Evolutionary conservation across 2,113 vertebrate genomes (phyloP).

Genomic region (Ophiodon elongatus): DNA sequence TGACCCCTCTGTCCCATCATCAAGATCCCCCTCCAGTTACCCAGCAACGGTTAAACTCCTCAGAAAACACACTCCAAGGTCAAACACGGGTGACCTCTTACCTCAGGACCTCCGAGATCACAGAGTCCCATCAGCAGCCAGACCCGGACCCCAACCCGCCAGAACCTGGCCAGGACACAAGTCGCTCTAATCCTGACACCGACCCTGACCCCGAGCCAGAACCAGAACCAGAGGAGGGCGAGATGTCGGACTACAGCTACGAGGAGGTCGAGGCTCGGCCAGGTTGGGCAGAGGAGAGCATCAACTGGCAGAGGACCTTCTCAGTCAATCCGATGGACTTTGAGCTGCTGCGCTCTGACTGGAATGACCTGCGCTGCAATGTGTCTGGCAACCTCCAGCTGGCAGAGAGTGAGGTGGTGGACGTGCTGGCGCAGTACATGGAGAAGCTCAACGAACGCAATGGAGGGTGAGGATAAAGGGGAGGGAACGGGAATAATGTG

Average conservation of each 20-base stretch:
- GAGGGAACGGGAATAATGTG: not conserved
- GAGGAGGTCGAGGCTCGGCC: conserved; percentile 88
- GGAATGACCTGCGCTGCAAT: conserved; percentile 98
- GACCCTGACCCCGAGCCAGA: conserved; percentile 76
- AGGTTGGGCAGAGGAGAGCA: conserved; percentile 93
- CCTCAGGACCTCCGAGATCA: conserved; percentile 87
- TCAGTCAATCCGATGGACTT: conserved; percentile 95
- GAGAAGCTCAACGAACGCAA: conserved; percentile 94
- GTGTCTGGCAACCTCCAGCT: conserved; percentile 98
- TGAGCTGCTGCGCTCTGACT: conserved; percentile 96
- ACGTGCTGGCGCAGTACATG: conserved; percentile 97
- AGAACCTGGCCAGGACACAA: conserved; percentile 65
- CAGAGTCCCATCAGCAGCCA: conserved; percentile 78
- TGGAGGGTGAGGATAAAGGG: conserved; percentile 85
- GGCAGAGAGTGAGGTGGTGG: conserved; percentile 93
- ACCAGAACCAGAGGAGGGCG: conserved; percentile 86
- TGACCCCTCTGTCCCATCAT: conserved; percentile 43
- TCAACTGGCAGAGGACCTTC: conserved; percentile 98
- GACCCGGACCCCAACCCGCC: conserved; percentile 77
- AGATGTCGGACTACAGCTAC: conserved; percentile 91
- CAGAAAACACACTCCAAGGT: conserved; percentile 58
- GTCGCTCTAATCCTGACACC: conserved; percentile 72
- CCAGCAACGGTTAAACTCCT: conserved; percentile 69
- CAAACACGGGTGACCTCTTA: conserved; percentile 87
- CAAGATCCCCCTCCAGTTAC: conserved; percentile 38